Conservation (phyloP, 2,888 invertebrate species). For the Pomacea canaliculata region DNA sequence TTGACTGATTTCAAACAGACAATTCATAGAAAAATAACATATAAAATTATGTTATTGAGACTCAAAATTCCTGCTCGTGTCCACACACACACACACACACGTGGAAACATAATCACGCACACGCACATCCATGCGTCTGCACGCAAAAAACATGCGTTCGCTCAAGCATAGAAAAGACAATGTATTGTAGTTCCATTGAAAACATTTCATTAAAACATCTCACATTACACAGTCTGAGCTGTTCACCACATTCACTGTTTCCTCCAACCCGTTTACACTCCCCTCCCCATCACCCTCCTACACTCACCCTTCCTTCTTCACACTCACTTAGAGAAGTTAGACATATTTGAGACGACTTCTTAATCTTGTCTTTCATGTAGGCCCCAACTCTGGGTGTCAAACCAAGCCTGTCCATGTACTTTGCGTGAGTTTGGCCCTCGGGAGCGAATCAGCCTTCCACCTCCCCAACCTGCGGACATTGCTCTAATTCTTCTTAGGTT, state of each 20-base stretch:
- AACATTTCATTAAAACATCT: too few relatives aligned
- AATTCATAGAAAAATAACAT: too few relatives aligned
- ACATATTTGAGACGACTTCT: background rate
- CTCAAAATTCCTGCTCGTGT: background rate
- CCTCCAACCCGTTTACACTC: too few relatives aligned
- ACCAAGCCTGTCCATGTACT: background rate
- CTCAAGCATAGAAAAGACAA: too few relatives aligned
- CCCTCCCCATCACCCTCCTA: background rate
- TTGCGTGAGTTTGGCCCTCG: too few relatives aligned
- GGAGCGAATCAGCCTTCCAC: background rate
- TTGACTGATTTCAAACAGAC: too few relatives aligned
- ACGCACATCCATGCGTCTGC: background rate
- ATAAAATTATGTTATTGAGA: too few relatives aligned
- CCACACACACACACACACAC: constrained; percentile 7
- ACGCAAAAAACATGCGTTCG: too few relatives aligned
- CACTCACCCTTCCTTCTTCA: background rate
- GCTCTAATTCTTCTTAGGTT: background rate
- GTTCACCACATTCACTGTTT: too few relatives aligned
- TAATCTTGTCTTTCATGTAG: background rate
- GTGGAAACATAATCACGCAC: background rate
- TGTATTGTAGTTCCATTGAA: too few relatives aligned
- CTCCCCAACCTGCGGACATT: background rate
- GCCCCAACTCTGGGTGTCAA: background rate
- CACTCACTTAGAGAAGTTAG: constrained; percentile 1
- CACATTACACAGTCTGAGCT: too few relatives aligned